Evolutionary conservation across 2,888 invertebrate species (phyloP).

Genomic region (Hyalella azteca): DNA sequence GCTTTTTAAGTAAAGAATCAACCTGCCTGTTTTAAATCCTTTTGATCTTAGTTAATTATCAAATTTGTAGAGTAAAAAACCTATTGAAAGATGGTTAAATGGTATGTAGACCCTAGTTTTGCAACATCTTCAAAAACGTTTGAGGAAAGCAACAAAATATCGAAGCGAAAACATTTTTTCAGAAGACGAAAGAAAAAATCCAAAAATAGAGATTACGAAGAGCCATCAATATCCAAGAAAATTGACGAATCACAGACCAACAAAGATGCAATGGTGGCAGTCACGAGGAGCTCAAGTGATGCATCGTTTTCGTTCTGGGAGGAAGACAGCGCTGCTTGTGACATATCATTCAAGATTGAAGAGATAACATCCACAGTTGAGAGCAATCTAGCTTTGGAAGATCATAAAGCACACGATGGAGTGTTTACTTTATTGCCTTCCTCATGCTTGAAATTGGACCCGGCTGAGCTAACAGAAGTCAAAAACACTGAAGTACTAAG

Average conservation of each 20-base stretch:
- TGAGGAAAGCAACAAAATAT: not conserved
- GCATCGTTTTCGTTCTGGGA: not conserved
- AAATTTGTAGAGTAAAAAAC: too few species aligned
- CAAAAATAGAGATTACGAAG: not conserved
- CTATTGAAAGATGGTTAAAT: not conserved
- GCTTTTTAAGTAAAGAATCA: too few species aligned
- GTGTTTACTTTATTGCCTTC: not conserved
- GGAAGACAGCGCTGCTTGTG: not conserved
- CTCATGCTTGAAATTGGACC: not conserved
- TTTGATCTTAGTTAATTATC: too few species aligned
- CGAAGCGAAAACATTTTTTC: not conserved
- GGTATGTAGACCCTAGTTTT: constrained; percentile 5
- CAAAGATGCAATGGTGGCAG: not conserved
- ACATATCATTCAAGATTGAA: not conserved
- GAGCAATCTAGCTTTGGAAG: not conserved
- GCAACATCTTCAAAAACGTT: not conserved
- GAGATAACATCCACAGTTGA: constrained; percentile 2
- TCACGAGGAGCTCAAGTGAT: not conserved
- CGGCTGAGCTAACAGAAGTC: not conserved
- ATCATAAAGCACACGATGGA: not conserved
- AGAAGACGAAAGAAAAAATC: not conserved
- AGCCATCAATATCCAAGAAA: not conserved
- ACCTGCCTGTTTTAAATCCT: too few species aligned
- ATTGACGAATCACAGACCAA: not conserved
- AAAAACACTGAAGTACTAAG: not conserved